Conservation (phyloP, 2,113 vertebrate species). For the Ptilonorhynchus violaceus region DNA sequence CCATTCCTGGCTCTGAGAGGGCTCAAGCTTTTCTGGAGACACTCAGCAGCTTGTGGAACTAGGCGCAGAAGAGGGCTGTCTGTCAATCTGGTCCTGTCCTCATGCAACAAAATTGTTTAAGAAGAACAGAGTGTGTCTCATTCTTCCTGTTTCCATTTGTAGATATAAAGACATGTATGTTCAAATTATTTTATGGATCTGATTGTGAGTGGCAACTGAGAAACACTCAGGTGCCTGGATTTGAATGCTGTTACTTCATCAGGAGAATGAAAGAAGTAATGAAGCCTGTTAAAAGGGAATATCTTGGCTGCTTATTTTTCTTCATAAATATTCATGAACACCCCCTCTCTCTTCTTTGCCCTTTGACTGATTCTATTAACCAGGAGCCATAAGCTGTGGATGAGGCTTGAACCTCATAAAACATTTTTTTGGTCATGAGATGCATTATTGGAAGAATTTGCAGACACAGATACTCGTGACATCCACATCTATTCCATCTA, state of each 20-base stretch:
- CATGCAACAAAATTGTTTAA: neutral
- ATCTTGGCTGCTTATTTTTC: conserved; percentile 33
- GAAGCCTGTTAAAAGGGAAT: conserved; percentile 27
- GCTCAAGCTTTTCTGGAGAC: neutral
- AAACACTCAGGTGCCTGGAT: conserved; percentile 13
- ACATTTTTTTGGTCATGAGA: conserved; percentile 50
- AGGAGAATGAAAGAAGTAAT: conserved; percentile 24
- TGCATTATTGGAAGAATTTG: conserved; percentile 45
- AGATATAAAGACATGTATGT: neutral
- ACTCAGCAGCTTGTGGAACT: neutral
- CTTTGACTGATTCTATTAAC: conserved; percentile 66
- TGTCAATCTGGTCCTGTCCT: neutral
- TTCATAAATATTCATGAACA: conserved; percentile 59
- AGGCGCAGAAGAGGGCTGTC: neutral
- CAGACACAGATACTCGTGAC: conserved; percentile 45
- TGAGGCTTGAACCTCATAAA: conserved; percentile 52
- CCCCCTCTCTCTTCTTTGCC: conserved; percentile 33
- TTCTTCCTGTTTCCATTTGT: neutral
- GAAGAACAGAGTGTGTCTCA: neutral
- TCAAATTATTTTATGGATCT: conserved; percentile 47
- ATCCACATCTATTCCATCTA: conserved; percentile 42
- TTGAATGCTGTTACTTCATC: conserved; percentile 43
- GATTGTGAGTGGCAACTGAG: conserved; percentile 44
- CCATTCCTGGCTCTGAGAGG: neutral
- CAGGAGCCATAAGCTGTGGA: conserved; percentile 60